These are phyloP conservation scores for Smittia aterrima DNA, from an alignment of 2,888 invertebrate species.

Conservation along the genomic window DNA sequence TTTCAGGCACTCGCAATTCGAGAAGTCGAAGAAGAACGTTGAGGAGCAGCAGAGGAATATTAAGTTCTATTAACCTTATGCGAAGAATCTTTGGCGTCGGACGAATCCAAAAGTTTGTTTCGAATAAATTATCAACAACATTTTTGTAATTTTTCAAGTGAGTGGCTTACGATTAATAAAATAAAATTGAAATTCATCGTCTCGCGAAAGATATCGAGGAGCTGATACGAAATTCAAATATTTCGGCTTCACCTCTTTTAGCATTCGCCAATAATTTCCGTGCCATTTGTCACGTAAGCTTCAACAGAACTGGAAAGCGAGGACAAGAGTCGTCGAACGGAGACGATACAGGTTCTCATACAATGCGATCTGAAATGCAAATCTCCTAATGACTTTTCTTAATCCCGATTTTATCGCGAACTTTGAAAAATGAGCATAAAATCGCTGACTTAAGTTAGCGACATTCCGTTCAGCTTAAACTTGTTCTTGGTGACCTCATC, in stretches of 20 bases:
- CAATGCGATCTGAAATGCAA: too few relatives aligned
- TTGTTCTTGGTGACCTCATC: too few relatives aligned
- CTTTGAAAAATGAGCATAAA: too few relatives aligned
- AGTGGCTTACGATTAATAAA: slow-evolving; percentile 13
- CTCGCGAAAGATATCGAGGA: not conserved
- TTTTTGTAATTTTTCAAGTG: not conserved
- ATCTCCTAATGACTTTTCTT: too few relatives aligned
- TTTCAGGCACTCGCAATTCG: slow-evolving; percentile 16
- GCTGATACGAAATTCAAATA: not conserved
- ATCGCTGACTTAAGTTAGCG: too few relatives aligned
- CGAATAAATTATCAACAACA: not conserved
- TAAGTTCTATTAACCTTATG: not conserved
- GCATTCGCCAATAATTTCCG: not conserved
- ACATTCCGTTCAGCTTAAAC: too few relatives aligned
- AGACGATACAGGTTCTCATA: too few relatives aligned
- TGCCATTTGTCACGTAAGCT: slow-evolving; percentile 9
- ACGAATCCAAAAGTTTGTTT: slow-evolving; percentile 1
- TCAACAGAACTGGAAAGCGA: too few relatives aligned
- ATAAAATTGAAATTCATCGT: not conserved
- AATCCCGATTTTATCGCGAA: too few relatives aligned
- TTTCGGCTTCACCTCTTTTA: not conserved
- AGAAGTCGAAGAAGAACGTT: slow-evolving; percentile 2
- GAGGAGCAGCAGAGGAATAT: not conserved
- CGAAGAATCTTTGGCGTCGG: not conserved
- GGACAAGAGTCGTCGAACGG: too few relatives aligned